phyloP scores from a whole-genome alignment of 2,888 invertebrate genomes.

The Lycia hirtaria region DNA sequence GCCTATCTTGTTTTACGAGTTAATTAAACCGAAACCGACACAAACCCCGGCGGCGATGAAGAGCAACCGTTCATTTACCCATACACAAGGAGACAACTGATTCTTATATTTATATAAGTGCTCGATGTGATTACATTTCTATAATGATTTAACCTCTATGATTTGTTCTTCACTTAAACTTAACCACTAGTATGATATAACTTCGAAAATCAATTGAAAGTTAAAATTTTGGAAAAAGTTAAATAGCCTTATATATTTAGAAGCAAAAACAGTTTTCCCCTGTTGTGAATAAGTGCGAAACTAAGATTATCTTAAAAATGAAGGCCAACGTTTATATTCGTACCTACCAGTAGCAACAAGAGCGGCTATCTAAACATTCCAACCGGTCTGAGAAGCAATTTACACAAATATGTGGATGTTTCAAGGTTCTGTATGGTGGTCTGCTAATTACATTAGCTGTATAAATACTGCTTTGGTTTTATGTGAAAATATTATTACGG shows the following conservation, averaged over 20 bases:
- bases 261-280: too few relatives aligned
- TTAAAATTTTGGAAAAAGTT: too few relatives aligned
- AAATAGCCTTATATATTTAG: too few relatives aligned
- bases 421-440: slow-evolving; percentile 9
- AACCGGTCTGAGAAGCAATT: neutral
- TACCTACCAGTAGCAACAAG: neutral
- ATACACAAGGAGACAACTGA: too few relatives aligned
- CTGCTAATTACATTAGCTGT: slow-evolving; percentile 3
- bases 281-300: too few relatives aligned
- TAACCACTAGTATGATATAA: too few relatives aligned
- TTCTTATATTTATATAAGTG: too few relatives aligned
- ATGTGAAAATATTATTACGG: too few relatives aligned
- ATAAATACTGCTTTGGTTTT: neutral
- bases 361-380: neutral
- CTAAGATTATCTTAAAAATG: neutral
- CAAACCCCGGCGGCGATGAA: neutral
- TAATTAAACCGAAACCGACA: neutral
- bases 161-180: too few relatives aligned
- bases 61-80: neutral
- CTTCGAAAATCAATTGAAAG: too few relatives aligned
- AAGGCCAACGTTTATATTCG: neutral
- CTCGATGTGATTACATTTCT: too few relatives aligned
- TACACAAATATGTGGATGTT: neutral
- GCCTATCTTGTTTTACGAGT: slow-evolving; percentile 10
- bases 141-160: too few relatives aligned